phyloP scores from a whole-genome alignment of 2,888 invertebrate species.

The Pachliopta kotzebuea region DNA sequence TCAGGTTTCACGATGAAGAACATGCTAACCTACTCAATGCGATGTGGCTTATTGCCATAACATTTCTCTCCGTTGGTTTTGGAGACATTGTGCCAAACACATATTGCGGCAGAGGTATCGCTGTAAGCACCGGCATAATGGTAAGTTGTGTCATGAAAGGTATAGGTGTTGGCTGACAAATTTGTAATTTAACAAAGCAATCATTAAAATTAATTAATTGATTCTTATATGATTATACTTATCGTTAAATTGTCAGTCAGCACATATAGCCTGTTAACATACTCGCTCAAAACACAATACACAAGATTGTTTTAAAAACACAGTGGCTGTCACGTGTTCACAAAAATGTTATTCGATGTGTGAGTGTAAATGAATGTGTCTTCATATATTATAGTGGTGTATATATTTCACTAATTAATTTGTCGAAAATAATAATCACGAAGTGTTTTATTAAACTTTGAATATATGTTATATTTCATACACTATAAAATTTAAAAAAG shows the following conservation, averaged over 20 bases:
- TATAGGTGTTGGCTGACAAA: slow-evolving; percentile 72
- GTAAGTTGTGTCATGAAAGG: slow-evolving; percentile 84
- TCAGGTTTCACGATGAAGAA: slow-evolving; percentile 98
- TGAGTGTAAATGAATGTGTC: slow-evolving; percentile 36
- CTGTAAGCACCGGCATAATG: slow-evolving; percentile 99
- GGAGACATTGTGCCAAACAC: slow-evolving; percentile 99
- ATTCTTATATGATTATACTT: not conserved
- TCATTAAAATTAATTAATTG: not conserved
- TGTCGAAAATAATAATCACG: not conserved
- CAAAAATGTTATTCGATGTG: slow-evolving; percentile 48
- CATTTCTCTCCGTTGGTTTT: slow-evolving; percentile 99
- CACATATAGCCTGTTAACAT: slow-evolving; percentile 58
- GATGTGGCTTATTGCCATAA: slow-evolving; percentile 99
- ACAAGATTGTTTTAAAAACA: slow-evolving; percentile 57
- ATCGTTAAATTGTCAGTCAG: slow-evolving; percentile 60
- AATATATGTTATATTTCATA: not conserved
- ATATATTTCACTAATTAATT: slow-evolving; percentile 4
- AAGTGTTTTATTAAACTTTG: not conserved
- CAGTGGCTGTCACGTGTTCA: slow-evolving; percentile 42
- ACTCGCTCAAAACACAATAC: slow-evolving; percentile 57
- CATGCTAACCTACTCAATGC: slow-evolving; percentile 99
- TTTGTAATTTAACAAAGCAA: not conserved
- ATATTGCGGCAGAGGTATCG: slow-evolving; percentile 99
- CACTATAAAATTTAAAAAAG: not conserved
- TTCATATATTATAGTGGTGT: slow-evolving; percentile 29